Evolutionary conservation across 2,113 vertebrate genomes (phyloP).

Genomic region (Psammodynastes pulverulentus): DNA sequence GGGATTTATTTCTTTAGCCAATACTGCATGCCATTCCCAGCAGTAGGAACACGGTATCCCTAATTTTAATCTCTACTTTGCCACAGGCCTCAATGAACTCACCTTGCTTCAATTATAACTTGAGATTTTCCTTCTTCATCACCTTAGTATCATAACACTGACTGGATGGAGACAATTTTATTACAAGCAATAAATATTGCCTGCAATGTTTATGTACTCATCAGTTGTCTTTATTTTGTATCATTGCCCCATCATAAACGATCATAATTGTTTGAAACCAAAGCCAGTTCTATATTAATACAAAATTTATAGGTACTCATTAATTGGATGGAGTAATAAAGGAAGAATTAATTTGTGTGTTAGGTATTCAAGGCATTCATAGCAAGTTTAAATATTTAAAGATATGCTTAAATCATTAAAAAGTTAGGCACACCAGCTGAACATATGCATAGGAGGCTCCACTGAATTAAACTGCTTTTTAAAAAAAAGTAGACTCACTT

Average conservation of each 20-base stretch:
- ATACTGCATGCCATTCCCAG: constrained; percentile 8
- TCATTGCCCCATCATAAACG: constrained; percentile 6
- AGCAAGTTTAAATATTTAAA: constrained; percentile 32
- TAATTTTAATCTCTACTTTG: constrained; percentile 4
- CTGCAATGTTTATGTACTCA: constrained; percentile 3
- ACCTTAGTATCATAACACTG: neutral
- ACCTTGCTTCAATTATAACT: constrained; percentile 16
- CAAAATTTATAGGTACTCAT: constrained; percentile 38
- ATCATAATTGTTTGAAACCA: constrained; percentile 31
- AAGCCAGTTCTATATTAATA: constrained; percentile 46
- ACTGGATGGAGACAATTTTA: constrained; percentile 38
- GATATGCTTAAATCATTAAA: constrained; percentile 1
- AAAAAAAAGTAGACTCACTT: neutral
- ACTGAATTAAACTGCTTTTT: neutral
- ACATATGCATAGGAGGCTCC: neutral
- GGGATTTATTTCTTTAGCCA: neutral
- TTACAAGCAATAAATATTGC: constrained; percentile 38
- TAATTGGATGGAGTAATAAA: constrained; percentile 48
- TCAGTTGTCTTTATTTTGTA: constrained; percentile 48
- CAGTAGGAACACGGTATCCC: neutral
- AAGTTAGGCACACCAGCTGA: neutral
- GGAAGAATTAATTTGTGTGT: constrained; percentile 15
- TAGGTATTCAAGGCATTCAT: constrained; percentile 30
- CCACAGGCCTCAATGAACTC: neutral
- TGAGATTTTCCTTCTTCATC: neutral